phyloP scores from a whole-genome alignment of 2,797 vertebrate species.

The Natrix natrix region DNA sequence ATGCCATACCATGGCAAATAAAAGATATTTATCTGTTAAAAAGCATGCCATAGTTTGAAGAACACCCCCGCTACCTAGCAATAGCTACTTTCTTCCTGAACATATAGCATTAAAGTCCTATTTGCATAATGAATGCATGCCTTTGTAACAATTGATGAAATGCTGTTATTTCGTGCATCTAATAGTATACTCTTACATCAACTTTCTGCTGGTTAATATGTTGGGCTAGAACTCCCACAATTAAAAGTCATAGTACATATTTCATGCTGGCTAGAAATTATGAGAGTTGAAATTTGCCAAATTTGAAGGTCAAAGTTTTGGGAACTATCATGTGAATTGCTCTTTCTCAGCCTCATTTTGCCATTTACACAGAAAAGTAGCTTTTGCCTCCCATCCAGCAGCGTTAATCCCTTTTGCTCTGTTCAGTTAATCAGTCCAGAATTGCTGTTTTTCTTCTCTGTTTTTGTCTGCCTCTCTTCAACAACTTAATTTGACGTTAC shows the following conservation, averaged over 20 bases:
- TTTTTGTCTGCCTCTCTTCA: rapidly evolving
- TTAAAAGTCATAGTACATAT: background rate
- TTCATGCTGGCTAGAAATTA: background rate
- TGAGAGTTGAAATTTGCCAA: background rate
- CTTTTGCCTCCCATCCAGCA: background rate
- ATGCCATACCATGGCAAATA: background rate
- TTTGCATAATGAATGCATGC: background rate
- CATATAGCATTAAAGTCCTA: background rate
- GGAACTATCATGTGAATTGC: background rate
- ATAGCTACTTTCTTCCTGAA: background rate
- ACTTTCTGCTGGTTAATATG: background rate
- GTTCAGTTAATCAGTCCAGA: background rate
- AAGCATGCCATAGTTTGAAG: background rate
- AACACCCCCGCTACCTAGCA: background rate
- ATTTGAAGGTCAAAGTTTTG: background rate
- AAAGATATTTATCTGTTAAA: background rate
- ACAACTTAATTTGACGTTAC: rapidly evolving
- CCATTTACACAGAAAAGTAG: background rate
- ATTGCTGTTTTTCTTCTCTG: conserved; percentile 12
- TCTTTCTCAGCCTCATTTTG: background rate
- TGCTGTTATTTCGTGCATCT: background rate
- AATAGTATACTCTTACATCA: background rate
- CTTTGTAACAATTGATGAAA: background rate
- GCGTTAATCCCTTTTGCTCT: rapidly evolving
- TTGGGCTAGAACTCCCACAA: background rate